Conservation (phyloP, 1,140 invertebrate genomes). For the Hylyphantes graminicola region DNA sequence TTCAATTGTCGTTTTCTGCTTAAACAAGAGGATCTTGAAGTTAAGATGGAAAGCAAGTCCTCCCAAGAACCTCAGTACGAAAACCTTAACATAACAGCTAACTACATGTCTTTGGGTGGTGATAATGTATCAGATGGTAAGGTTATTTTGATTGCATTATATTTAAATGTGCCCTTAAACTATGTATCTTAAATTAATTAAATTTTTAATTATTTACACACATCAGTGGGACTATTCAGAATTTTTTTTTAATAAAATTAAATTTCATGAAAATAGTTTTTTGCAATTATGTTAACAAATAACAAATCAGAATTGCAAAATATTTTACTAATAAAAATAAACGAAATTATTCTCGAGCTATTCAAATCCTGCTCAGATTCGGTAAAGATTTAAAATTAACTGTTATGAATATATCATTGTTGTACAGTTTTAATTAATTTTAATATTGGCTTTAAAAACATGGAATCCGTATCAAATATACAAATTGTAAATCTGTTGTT, state of each 20-base stretch:
- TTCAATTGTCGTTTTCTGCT: conserved; percentile 87
- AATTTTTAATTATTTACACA: no score
- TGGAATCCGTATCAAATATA: no score
- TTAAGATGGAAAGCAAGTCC: conserved; percentile 82
- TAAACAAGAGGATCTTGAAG: conserved; percentile 78
- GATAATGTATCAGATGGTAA: not conserved
- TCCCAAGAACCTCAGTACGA: conserved; percentile 78
- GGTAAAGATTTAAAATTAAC: not conserved
- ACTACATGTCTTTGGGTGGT: conserved; percentile 63
- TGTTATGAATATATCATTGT: not conserved
- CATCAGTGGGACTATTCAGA: no score
- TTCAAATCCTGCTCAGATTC: no score
- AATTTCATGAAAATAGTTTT: no score
- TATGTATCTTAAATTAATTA: not conserved
- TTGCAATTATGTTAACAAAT: no score
- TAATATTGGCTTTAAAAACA: no score
- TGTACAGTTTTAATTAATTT: not conserved
- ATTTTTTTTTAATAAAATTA: no score
- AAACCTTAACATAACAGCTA: conserved; percentile 75
- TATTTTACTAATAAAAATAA: no score
- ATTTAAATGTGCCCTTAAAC: not conserved
- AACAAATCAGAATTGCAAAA: no score
- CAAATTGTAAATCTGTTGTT: no score
- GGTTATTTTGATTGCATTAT: not conserved
- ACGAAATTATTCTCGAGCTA: no score